Percentiles rank a stretch among this genome's conserved stretches.
These are phyloP conservation scores for Sapajus apella DNA, from an alignment of 2,113 vertebrate genomes.

Conservation along the genomic window DNA sequence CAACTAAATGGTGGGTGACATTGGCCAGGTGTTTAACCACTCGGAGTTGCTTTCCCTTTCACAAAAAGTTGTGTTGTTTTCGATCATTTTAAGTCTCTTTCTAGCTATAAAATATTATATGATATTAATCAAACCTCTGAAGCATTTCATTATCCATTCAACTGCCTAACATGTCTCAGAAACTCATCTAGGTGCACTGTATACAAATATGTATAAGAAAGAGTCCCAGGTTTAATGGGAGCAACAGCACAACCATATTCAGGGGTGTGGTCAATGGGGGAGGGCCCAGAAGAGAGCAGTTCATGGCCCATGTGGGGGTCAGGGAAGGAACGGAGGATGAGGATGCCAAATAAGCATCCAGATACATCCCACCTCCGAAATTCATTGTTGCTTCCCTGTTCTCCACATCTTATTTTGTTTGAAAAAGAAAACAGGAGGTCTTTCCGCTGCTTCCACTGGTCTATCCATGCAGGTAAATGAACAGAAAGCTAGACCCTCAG, in stretches of 20 bases:
- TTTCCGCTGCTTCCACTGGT: not conserved
- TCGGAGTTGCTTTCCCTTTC: not conserved
- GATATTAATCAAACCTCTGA: not conserved
- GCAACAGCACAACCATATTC: not conserved
- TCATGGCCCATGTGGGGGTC: not conserved
- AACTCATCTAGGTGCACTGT: not conserved
- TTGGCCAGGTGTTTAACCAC: not conserved
- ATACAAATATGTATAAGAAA: not conserved
- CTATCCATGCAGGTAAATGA: not conserved
- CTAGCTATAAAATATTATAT: not conserved
- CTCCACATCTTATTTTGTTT: not conserved
- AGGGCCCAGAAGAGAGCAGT: not conserved
- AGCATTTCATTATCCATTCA: not conserved
- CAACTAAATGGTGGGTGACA: not conserved
- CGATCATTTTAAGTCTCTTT: not conserved
- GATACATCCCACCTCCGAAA: no score
- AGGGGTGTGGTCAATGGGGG: no score
- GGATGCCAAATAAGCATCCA: not conserved
- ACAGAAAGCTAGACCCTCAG: not conserved
- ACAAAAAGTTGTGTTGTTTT: not conserved
- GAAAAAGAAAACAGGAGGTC: not conserved
- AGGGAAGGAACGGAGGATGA: not conserved
- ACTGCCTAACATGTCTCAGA: not conserved
- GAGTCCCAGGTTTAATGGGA: not conserved
- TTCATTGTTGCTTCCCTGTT: not conserved